These are phyloP conservation scores for Bolinopsis microptera DNA, from an alignment of 37 sponge, comb jelly and placozoan genomes.

Conservation along the genomic window DNA sequence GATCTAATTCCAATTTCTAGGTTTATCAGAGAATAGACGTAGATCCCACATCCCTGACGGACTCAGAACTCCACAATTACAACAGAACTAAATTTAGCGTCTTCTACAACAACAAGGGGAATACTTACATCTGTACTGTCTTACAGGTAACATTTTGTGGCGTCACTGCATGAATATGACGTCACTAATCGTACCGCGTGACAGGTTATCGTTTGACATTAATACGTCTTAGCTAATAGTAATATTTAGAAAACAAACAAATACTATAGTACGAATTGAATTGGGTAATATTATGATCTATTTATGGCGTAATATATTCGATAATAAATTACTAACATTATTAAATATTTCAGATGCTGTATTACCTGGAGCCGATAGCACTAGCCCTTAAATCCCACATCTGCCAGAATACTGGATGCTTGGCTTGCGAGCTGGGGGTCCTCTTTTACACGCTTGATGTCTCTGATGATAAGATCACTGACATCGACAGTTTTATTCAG, in stretches of 20 bases:
- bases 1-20: too few relatives aligned
- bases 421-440: constrained; percentile 87
- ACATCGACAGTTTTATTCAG: constrained; percentile 21
- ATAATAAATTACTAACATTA: too few relatives aligned
- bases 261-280: too few relatives aligned
- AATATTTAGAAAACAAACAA: too few relatives aligned
- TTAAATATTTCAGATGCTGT: constrained; percentile 82
- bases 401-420: constrained; percentile 79
- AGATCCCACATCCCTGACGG: constrained; percentile 7
- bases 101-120: constrained; percentile 55
- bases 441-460: constrained; percentile 82
- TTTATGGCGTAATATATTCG: too few relatives aligned
- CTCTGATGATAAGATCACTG: constrained; percentile 68
- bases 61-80: constrained; percentile 29
- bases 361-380: constrained; percentile 80
- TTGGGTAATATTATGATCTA: too few relatives aligned
- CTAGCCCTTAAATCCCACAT: constrained; percentile 74
- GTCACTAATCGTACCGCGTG: too few relatives aligned
- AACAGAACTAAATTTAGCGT: constrained; percentile 58
- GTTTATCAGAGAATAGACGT: constrained; percentile 58
- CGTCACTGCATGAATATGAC: too few relatives aligned
- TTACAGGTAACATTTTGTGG: constrained; percentile 8
- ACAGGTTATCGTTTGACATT: too few relatives aligned
- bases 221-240: too few relatives aligned
- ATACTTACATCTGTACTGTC: constrained; percentile 15